Evolutionary conservation across 2,797 vertebrate species (phyloP), one percentile per base, ranked within the genome.

Genomic region (Eurystomus glaucurus): DNA sequence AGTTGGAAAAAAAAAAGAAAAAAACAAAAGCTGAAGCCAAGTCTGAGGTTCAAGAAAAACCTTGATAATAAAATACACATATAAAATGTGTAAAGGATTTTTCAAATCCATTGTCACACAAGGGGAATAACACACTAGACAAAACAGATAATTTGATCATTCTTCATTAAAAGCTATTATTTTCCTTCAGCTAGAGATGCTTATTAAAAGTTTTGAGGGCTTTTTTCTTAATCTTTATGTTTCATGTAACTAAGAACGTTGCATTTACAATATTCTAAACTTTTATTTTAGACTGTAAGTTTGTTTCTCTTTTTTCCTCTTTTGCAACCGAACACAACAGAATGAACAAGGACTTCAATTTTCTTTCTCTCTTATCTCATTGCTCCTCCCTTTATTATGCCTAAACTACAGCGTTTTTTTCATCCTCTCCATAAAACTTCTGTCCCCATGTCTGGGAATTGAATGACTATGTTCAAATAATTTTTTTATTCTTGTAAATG

Each of bases 1-100:
- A 97, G 31, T 58, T 93, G 54, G 14, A n/a, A 57, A 54, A 54
- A 55, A 19, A 64, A 66, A 3, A 68, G 66, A 3, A 21, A 74
- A 33, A 3, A 85, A n/a, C 33, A 86, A 78, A 92, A 92, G 28
- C 39, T 66, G 54, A 72, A 92, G 22, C 10, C 4, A 81, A 66
- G 66, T 61, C 50, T 79, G 52, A 80, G 35, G 71, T 94, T 97
- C 90, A 95, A 95, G 88, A 77, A 83, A 94, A 81, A 35, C 8
- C 45, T 50, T 51, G 62, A 45, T 50, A 90, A 64, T 43, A 43
- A 43, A 43, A 43, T 60, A 50, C 31, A n/a, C 64, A 46, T 43
- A 35, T 37, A 83, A 68, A 77, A 83, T 13, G 22, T n/a, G 29
- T 26, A 68, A 31, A 60, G 19, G 29, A 39, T 71, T 90, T 21